Percentiles rank a stretch among this genome's conserved stretches.
Evolutionary conservation across 2,113 vertebrate genomes (phyloP).

Genomic region (Zosterops japonicus): DNA sequence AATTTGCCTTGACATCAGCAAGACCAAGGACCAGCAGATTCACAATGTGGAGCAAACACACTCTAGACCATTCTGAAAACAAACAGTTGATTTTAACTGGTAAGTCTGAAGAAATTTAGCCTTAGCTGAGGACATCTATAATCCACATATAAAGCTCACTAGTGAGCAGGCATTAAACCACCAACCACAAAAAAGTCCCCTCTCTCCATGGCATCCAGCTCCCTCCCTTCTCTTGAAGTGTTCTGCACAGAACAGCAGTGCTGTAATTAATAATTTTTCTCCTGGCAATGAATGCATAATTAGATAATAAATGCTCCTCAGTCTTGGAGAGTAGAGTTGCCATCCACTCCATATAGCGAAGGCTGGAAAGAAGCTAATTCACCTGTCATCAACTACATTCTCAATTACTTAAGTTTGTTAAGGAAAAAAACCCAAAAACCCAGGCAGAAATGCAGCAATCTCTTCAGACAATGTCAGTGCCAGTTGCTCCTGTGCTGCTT

Average conservation of each 20-base stretch:
- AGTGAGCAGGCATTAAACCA: neutral
- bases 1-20: neutral
- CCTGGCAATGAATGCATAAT: neutral
- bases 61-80: neutral
- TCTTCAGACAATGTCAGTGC: neutral
- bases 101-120: neutral
- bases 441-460: neutral
- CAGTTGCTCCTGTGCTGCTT: neutral
- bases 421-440: neutral
- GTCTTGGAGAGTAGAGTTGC: neutral
- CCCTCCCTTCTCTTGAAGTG: neutral
- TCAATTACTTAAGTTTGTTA: neutral
- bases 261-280: neutral
- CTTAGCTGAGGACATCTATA: neutral
- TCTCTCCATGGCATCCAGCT: neutral
- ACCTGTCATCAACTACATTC: neutral
- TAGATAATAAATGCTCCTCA: neutral
- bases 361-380: neutral
- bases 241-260: neutral
- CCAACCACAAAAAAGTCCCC: neutral
- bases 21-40: neutral
- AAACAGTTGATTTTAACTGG: neutral
- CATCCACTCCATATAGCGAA: neutral
- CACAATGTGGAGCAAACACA: neutral
- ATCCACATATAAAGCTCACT: neutral